Percentiles rank a stretch among this genome's conserved stretches.
Evolutionary conservation across 2,797 vertebrate species (phyloP).

Genomic region (Liasis olivaceus): DNA sequence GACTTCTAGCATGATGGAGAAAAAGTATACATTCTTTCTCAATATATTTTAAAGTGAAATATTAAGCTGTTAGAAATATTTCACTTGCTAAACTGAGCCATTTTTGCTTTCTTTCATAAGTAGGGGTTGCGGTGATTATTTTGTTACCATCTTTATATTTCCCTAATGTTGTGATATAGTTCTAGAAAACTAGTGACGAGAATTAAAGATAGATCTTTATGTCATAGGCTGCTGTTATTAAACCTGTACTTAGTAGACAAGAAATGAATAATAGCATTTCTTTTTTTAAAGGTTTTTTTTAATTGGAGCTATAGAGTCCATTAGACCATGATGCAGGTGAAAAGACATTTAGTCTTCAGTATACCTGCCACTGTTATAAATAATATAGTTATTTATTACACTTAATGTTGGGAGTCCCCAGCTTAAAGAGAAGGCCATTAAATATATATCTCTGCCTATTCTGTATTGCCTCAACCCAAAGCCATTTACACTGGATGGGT

Average conservation of each 20-base stretch:
- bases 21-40: background rate
- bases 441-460: background rate
- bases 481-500: background rate
- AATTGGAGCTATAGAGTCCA: background rate
- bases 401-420: background rate
- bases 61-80: background rate
- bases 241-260: background rate
- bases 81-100: background rate
- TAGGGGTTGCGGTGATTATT: background rate
- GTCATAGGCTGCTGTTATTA: background rate
- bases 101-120: background rate
- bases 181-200: background rate
- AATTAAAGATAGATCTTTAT: too few species aligned
- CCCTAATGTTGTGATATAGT: background rate
- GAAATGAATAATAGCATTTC: background rate
- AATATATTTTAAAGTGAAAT: background rate
- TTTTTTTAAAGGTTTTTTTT: background rate
- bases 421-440: background rate
- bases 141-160: background rate
- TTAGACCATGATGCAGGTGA: background rate
- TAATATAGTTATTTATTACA: background rate
- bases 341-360: background rate
- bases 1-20: background rate
- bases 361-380: background rate
- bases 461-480: background rate